Evolutionary conservation across 2,113 vertebrate genomes (phyloP), one percentile per base, ranked within the genome.

Genomic region (Cyprinus carpio): DNA sequence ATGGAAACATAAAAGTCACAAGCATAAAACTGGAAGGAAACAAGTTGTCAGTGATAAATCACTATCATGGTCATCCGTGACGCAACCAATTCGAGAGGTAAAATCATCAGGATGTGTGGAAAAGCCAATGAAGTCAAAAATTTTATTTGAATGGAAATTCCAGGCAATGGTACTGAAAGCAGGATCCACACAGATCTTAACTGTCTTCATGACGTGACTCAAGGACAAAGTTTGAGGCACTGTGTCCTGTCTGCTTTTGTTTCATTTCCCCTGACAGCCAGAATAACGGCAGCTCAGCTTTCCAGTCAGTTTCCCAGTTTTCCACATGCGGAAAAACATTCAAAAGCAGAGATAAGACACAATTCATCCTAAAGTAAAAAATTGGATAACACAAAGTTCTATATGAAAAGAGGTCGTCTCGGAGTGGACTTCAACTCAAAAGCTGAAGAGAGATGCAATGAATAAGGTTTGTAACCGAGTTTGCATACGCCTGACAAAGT

Each of bases 201-300:
- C 56, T 64, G 58, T 69, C 80, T 81, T 69, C 54, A 78, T 78
- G 75, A 79, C 43, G 16, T 54, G 83, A 85, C 46, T 69, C 62
- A 54, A 71, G 67, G 64, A 79, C 49, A 15, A 8, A 43, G 49
- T 64, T 71, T 37, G 64, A 81, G 65, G 54, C 67, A 58, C 76
- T 46, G 51, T 46, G 34, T 81, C 67, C 84, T 74, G 29, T 51
- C 49, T 85, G 76, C 84, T 85, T 85, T 85, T 85, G 67, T 75
- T 75, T 85, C 77, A 85, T 81, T 85, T 85, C 84, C 77, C 64
- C 43, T 34, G 67, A 46, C 84, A 49, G 56, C n/a, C 79, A 81
- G 37, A 85, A 65, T 43, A 79, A 71, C n/a, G 31, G 27, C 83
- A 51, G 40, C 60, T 79, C 75, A 71, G 37, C 84, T 56, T 85